A percentile compares a stretch with the other conserved stretches of the same genome.
phyloP scores from a whole-genome alignment of 2,113 vertebrate genomes.

The Pseudopodoces humilis region DNA sequence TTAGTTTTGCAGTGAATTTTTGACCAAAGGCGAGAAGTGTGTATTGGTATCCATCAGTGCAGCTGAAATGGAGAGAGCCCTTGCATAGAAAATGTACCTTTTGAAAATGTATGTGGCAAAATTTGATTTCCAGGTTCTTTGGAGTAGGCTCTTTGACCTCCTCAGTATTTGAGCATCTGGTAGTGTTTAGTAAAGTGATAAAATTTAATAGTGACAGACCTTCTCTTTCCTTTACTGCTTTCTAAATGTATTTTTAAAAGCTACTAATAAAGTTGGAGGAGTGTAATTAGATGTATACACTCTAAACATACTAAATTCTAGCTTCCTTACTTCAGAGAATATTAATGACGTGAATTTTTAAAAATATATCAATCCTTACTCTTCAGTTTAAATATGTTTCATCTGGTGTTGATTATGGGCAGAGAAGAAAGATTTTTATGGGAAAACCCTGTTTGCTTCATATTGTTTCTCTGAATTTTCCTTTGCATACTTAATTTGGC shows the following conservation, averaged over 20 bases:
- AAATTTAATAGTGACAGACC: neutral
- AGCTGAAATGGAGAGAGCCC: neutral
- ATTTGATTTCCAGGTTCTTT: neutral
- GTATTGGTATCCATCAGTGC: neutral
- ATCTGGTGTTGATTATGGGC: constrained; percentile 41
- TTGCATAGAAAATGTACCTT: neutral
- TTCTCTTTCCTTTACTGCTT: constrained; percentile 28
- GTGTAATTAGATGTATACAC: constrained; percentile 42
- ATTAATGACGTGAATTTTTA: constrained; percentile 60
- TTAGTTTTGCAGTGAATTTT: neutral
- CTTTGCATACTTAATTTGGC: neutral
- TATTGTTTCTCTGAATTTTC: neutral
- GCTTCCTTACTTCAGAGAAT: constrained; percentile 64
- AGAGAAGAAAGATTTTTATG: neutral
- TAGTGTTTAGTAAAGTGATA: constrained; percentile 6
- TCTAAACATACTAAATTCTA: constrained; percentile 58
- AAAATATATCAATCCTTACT: constrained; percentile 53
- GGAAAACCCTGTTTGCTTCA: neutral
- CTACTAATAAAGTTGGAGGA: constrained; percentile 51
- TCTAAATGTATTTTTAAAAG: constrained; percentile 55
- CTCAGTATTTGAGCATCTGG: neutral
- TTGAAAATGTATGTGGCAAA: neutral
- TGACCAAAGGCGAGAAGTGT: neutral
- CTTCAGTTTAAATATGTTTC: constrained; percentile 58
- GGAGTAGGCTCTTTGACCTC: neutral